Base-by-base conservation (phyloP, 2,113 vertebrate genomes). In the Monarcha castaneiventris region DNA sequence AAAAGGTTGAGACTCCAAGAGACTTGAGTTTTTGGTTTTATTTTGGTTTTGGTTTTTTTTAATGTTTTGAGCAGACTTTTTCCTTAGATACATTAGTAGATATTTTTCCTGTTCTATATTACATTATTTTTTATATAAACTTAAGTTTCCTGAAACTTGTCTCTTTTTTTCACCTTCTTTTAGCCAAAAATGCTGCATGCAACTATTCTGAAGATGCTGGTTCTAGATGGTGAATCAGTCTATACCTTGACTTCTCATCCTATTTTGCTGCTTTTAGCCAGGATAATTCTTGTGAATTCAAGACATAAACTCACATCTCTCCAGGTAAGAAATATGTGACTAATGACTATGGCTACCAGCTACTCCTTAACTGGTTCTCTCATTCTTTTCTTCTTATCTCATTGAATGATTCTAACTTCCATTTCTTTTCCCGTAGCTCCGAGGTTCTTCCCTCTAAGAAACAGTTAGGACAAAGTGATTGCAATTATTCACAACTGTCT, bases 201-300 rank as follows among this genome's bases (percentile, higher is more conserved):
- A 23, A 49, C 94, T 43, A 30, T 99, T 95, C 95, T 98, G 91
- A 98, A 95, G 89, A 83, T 96, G 85, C 98, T 99, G 56, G 66
- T 98, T 94, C 97, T 99, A 93, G 99, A 99, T 69, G 99, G 99
- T 33, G 99, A 99, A 98, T 98, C 98, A 2, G 83, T 99, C n/a
- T 99, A 99, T 96, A 98, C 98, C 89, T 97, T 99, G 97, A 98
- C 98, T 46, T 95, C 96, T 56, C 97, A 98, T 89, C 98, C 99
- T 39, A 37, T 99, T 54, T 98, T 99, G 62, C 97, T 99, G 46
- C 97, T 99, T 77, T 63, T 99, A 93, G 98, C 98, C 69, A 98
- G 98, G 75, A 96, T 98, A 44, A 97, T 99, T 62, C 97, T 99
- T 81, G 98, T 98, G 96, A 98, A 96, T 89, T 96, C 98, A 77